Evolutionary conservation across 2,888 invertebrate species (phyloP), one percentile per base, ranked within the genome.

Genomic region (Eueremaeus valkanovi): DNA sequence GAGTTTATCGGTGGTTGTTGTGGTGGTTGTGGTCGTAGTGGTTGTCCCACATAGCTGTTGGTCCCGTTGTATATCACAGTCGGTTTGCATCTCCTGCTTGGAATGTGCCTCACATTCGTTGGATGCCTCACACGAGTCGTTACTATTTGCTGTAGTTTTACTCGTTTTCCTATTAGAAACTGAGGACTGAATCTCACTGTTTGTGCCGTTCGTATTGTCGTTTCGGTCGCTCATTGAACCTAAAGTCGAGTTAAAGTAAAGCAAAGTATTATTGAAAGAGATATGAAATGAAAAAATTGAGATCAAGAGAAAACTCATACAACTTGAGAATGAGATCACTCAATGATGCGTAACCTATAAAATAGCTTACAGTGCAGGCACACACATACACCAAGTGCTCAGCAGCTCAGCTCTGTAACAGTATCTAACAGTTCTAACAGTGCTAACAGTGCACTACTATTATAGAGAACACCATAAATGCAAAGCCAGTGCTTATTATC

Each of bases 341-440:
- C 70, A 70, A 27, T 70, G 70, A 70, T 70, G 70, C 70, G 70
- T 70, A 70, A 70, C 70, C 70, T 70, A 70, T 70, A 70, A 70
- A 70, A 70, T 45, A 70, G 58, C 70, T 45, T 70, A n/a, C n/a
- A n/a, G n/a, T 45, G 70, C 70, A 70, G 45, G 16, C 11, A 70
- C 70, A 70, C 24, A 42, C 70, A 70, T 45, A 29, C 29, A 36
- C 61, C 16, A 8, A 29, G 27, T 55, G 27, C 55, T 24, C 55
- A 55, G 21, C 27, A 21, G 21, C 13, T 45, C 45, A 45, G 9
- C 9, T 16, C 45, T 13, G 18, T 16, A 18, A 3, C 45, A 45
- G 16, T 45, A 45, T 45, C 18, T 11, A 45, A 45, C 16, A 18
- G 16, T 45, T 45, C 31, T 63, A 63, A 36, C n/a, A 36, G n/a